Conservation (phyloP, 2,888 invertebrate species). For the Epinotia brunnichana region DNA sequence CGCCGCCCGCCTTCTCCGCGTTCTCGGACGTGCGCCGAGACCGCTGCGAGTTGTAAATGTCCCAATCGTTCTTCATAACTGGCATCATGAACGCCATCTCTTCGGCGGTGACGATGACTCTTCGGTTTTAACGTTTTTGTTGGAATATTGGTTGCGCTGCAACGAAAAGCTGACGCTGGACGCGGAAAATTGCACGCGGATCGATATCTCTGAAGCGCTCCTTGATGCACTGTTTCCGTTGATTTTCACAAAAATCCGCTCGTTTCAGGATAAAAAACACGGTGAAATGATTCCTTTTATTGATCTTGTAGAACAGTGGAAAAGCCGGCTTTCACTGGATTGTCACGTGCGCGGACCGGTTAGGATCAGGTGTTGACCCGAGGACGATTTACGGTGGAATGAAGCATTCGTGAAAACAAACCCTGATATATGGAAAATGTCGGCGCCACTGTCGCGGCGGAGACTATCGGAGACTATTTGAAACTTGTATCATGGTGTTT, state of each 20-base stretch:
- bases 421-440: slow-evolving; percentile 81
- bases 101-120: slow-evolving; percentile 72
- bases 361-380: slow-evolving; percentile 76
- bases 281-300: slow-evolving; percentile 19
- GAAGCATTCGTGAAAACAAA: slow-evolving; percentile 81
- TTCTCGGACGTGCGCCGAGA: slow-evolving; percentile 90
- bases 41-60: slow-evolving; percentile 94
- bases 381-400: slow-evolving; percentile 80
- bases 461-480: slow-evolving; percentile 55
- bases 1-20: slow-evolving; percentile 64
- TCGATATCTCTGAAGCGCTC: slow-evolving; percentile 56
- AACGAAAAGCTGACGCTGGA: slow-evolving; percentile 35
- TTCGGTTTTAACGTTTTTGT: slow-evolving; percentile 77
- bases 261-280: slow-evolving; percentile 26
- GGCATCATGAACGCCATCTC: slow-evolving; percentile 98
- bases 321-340: slow-evolving; percentile 74
- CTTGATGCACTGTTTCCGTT: slow-evolving; percentile 14
- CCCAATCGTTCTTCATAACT: slow-evolving; percentile 96
- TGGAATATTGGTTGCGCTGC: slow-evolving; percentile 58
- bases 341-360: slow-evolving; percentile 70
- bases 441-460: slow-evolving; percentile 76
- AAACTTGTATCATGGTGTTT: slow-evolving; percentile 25
- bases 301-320: slow-evolving; percentile 41
- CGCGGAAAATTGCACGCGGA: slow-evolving; percentile 52
- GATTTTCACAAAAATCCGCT: slow-evolving; percentile 31